phyloP scores from a whole-genome alignment of 1,140 invertebrate species.

The Octopus bimaculoides region DNA sequence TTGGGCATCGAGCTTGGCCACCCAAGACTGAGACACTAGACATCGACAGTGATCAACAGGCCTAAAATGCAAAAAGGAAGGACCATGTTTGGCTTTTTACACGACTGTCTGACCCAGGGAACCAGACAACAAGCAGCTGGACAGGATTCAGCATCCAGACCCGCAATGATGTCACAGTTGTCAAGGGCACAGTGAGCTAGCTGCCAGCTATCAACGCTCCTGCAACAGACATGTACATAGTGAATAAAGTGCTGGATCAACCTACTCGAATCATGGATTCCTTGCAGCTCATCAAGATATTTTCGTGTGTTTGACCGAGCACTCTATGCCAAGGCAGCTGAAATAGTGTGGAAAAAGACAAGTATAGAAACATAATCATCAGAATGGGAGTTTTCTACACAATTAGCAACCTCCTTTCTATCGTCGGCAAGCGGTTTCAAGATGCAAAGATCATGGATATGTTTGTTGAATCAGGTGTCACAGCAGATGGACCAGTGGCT shows the following conservation, averaged over 20 bases:
- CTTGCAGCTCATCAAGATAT: slow-evolving; percentile 9
- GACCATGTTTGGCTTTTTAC: not conserved
- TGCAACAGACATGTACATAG: slow-evolving; percentile 17
- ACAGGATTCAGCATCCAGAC: slow-evolving; percentile 13
- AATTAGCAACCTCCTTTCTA: slow-evolving; percentile 24
- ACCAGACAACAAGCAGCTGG: not conserved
- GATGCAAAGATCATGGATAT: slow-evolving; percentile 32
- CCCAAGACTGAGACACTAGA: not conserved
- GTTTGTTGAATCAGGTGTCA: slow-evolving; percentile 28
- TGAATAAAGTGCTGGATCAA: slow-evolving; percentile 3
- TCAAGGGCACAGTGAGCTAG: slow-evolving; percentile 10
- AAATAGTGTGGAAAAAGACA: slow-evolving; percentile 21
- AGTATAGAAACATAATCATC: slow-evolving; percentile 20
- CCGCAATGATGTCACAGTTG: not conserved
- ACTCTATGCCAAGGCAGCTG: slow-evolving; percentile 23
- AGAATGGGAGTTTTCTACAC: slow-evolving; percentile 34
- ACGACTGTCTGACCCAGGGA: not conserved
- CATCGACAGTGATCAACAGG: not conserved
- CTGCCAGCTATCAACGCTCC: slow-evolving; percentile 18
- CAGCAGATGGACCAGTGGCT: slow-evolving; percentile 28
- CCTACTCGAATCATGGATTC: not conserved
- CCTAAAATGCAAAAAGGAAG: not conserved
- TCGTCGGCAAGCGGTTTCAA: slow-evolving; percentile 32
- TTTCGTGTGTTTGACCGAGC: slow-evolving; percentile 24
- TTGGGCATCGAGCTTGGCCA: slow-evolving; percentile 15